These are phyloP conservation scores for Poicephalus meyeri DNA, from an alignment of 2,113 vertebrate genomes.

Conservation along the genomic window DNA sequence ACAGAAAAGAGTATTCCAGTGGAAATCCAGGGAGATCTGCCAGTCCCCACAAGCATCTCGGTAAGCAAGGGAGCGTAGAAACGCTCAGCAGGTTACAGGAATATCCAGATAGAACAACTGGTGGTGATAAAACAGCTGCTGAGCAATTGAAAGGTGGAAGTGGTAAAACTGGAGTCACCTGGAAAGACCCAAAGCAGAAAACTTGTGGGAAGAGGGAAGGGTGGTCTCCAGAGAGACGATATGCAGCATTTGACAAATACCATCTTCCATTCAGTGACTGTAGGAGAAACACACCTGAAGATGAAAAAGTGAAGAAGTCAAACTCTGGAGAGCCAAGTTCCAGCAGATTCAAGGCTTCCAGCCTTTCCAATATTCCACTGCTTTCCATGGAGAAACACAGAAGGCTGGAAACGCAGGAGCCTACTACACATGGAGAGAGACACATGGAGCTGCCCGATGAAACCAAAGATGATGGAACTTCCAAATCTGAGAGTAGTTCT, in stretches of 20 bases:
- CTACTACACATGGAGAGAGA: not conserved
- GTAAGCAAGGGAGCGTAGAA: constrained; percentile 51
- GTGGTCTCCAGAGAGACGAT: constrained; percentile 20
- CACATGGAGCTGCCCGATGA: constrained; percentile 17
- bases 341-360: constrained; percentile 71
- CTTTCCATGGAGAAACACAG: constrained; percentile 44
- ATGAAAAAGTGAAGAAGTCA: not conserved
- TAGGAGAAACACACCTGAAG: not conserved
- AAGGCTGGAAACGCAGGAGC: constrained; percentile 27
- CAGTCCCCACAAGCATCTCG: constrained; percentile 77
- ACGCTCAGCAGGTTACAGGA: not conserved
- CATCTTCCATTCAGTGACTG: not conserved
- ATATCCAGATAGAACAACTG: not conserved
- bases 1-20: not conserved
- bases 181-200: constrained; percentile 29
- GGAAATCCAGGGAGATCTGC: constrained; percentile 55
- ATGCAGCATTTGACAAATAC: not conserved
- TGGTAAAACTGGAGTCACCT: not conserved
- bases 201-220: not conserved
- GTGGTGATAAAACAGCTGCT: not conserved
- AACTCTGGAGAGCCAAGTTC: not conserved
- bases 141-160: constrained; percentile 68
- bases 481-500: constrained; percentile 67
- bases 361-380: constrained; percentile 47
- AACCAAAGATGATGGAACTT: constrained; percentile 56